phyloP scores from a whole-genome alignment of 2,888 invertebrate genomes.

The Drosophila paracracens region DNA sequence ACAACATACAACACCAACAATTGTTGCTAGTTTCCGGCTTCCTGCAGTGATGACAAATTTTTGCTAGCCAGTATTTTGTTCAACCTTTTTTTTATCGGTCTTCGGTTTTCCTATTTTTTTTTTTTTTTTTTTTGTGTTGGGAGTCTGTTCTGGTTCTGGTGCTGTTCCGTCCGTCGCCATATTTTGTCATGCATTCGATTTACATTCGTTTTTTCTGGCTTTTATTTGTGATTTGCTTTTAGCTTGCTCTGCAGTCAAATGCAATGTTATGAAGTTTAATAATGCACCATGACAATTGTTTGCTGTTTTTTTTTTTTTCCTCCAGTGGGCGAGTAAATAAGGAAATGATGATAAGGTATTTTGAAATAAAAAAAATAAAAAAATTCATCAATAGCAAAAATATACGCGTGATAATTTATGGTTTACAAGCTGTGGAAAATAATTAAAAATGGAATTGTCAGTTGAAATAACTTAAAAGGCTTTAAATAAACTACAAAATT shows the following conservation, averaged over 20 bases:
- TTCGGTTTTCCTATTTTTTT: not conserved
- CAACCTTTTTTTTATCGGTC: constrained; percentile 20
- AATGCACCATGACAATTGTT: constrained; percentile 59
- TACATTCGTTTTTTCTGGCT: constrained; percentile 36
- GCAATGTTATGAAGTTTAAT: constrained; percentile 50
- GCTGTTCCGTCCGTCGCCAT: constrained; percentile 44
- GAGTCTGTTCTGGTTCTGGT: constrained; percentile 20
- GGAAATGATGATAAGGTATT: constrained; percentile 33
- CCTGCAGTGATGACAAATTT: constrained; percentile 79
- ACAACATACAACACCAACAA: constrained; percentile 48
- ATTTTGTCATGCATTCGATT: constrained; percentile 63
- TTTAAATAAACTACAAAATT: not conserved
- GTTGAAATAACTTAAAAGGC: not conserved
- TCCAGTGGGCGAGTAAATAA: constrained; percentile 23
- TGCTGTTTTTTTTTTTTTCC: constrained; percentile 27
- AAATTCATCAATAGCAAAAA: constrained; percentile 5
- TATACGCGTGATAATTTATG: constrained; percentile 1
- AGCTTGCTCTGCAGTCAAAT: constrained; percentile 4
- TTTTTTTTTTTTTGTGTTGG: constrained; percentile 7
- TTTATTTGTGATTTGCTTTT: constrained; percentile 14
- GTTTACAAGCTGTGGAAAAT: not conserved
- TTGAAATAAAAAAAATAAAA: not conserved
- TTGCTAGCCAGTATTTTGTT: constrained; percentile 49
- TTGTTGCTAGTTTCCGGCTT: constrained; percentile 80
- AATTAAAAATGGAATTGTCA: not conserved